These are phyloP conservation scores for Heliornis fulica DNA, from an alignment of 2,113 vertebrate genomes.

Conservation along the genomic window DNA sequence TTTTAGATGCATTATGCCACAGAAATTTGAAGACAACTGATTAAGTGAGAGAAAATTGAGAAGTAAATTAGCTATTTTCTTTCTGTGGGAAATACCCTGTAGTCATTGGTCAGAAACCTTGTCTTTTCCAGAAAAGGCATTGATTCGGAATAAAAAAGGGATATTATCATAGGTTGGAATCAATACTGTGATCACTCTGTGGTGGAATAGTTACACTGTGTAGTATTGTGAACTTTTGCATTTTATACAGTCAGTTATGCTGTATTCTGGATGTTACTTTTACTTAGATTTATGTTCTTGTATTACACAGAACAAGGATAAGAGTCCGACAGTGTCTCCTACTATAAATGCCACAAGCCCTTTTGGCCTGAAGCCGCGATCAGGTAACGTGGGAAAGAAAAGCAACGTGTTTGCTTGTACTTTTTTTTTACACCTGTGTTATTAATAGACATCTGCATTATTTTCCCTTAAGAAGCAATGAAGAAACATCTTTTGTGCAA, in stretches of 20 bases:
- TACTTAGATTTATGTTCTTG: slow-evolving; percentile 25
- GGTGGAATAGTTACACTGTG: not conserved
- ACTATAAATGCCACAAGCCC: slow-evolving; percentile 69
- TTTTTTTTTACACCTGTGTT: not conserved
- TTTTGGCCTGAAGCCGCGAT: slow-evolving; percentile 92
- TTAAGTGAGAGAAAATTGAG: not conserved
- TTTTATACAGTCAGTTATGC: not conserved
- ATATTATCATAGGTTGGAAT: not conserved
- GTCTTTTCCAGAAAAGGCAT: not conserved
- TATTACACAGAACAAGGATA: slow-evolving; percentile 75
- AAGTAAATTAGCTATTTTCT: not conserved
- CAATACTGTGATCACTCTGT: not conserved
- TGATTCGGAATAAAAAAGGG: not conserved
- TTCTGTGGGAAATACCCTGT: not conserved
- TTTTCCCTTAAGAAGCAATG: not conserved
- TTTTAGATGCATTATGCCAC: not conserved
- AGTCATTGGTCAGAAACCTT: not conserved
- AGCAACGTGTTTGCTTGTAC: not conserved
- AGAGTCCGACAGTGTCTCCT: slow-evolving; percentile 68
- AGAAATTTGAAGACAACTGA: not conserved
- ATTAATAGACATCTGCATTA: not conserved
- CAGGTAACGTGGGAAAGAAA: slow-evolving; percentile 79
- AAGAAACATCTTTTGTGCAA: not conserved
- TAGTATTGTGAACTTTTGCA: not conserved
- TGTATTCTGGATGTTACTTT: not conserved